Evolutionary conservation across 2,797 vertebrate genomes (phyloP), one percentile per base, ranked within the genome.

Genomic region (Menidia menidia): DNA sequence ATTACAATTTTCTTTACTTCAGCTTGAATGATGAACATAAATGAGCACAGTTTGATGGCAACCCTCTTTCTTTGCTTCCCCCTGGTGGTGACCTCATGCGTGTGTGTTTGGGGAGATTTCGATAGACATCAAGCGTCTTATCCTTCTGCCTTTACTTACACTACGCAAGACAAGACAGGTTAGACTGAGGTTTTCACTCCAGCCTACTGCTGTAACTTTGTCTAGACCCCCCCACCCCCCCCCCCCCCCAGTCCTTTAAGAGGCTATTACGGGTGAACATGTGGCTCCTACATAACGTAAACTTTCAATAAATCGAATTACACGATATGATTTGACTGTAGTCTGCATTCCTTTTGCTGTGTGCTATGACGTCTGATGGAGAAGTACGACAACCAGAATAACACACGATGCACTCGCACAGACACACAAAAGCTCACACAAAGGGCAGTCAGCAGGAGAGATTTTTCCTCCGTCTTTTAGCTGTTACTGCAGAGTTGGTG

Each of bases 401-500:
- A 50, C 56, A 70, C 25, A 35, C 19, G 60, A 18, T 39, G 50
- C 44, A 64, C 60, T 50, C 50, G 19, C 50, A 62, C 12, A 11
- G 16, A 63, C 35, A 54, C 19, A 68, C 48, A 71, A 51, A 62
- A 58, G 68, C 58, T 51, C 44, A 63, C 56, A 71, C 39, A 65
- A 55, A 75, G 18, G 2, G 0, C 32, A 74, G 59, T 60, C 89
- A 87, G 89, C 88, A 77, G 87, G 89, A 84, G 78, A 75, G 67
- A 79, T 68, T 75, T 75, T 78, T 79, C 66, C 71, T 71, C 76
- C 0, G 47, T 73, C 69, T 79, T 64, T 80, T 80, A 55, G 81
- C 80, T 85, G 74, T 87, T 80, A 83, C 72, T 89, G 66, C 84
- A 80, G 78, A 73, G 76, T 60, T 68, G 32, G 68, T 65, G 43